phyloP scores from a whole-genome alignment of 2,888 invertebrate genomes.

The Poecilus cupreus region DNA sequence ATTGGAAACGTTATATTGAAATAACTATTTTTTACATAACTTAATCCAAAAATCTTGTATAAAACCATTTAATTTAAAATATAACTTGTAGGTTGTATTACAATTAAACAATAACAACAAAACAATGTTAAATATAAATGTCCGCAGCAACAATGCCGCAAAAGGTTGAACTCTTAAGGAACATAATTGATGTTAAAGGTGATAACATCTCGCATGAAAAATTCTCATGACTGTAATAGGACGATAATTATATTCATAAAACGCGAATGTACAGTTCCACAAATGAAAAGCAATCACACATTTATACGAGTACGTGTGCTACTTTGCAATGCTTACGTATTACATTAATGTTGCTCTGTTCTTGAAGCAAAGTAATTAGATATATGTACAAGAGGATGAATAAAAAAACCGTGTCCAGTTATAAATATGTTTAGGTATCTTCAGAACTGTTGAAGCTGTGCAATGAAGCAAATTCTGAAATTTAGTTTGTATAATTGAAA shows the following conservation, averaged over 20 bases:
- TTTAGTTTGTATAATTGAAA: too few relatives aligned
- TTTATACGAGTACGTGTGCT: neutral
- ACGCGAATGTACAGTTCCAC: conserved; percentile 52
- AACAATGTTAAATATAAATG: neutral
- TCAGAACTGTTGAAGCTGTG: too few relatives aligned
- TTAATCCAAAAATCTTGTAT: too few relatives aligned
- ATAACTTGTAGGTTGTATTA: too few relatives aligned
- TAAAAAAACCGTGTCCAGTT: too few relatives aligned
- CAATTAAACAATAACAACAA: neutral
- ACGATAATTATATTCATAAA: conserved; percentile 58
- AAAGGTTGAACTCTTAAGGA: conserved; percentile 52
- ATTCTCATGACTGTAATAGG: conserved; percentile 57
- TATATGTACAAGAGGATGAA: neutral
- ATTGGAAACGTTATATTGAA: neutral
- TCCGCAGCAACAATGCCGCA: conserved; percentile 13
- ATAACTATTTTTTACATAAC: too few relatives aligned
- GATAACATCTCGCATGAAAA: conserved; percentile 57
- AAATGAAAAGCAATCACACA: conserved; percentile 52
- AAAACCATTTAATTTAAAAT: too few relatives aligned
- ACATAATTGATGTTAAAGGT: conserved; percentile 55
- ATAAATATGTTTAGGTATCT: too few relatives aligned
- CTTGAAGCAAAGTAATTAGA: conserved; percentile 7
- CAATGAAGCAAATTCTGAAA: too few relatives aligned
- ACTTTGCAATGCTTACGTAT: neutral
- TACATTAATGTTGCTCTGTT: neutral